These are phyloP conservation scores for Eucriotettix oculatus DNA, from an alignment of 2,888 invertebrate species.

Conservation along the genomic window DNA sequence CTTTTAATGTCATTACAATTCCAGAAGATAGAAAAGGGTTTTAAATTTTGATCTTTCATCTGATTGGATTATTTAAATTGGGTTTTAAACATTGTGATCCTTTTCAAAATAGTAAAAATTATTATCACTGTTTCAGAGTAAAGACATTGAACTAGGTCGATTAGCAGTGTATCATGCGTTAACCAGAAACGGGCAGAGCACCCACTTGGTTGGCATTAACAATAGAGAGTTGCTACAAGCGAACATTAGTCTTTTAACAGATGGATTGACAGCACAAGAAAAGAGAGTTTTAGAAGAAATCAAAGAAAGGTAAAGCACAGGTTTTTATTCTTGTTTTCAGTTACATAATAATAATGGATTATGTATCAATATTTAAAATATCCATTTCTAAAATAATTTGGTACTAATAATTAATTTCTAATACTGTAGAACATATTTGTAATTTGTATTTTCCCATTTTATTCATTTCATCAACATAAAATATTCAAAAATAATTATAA, in stretches of 20 bases:
- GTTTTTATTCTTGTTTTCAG: no score
- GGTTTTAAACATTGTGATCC: no score
- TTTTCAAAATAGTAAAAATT: neutral
- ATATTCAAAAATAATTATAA: no score
- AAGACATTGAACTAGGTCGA: slow-evolving; percentile 44
- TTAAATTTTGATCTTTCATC: neutral
- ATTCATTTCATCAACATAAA: no score
- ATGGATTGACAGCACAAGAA: slow-evolving; percentile 51
- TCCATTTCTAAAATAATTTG: no score
- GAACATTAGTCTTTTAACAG: slow-evolving; percentile 44
- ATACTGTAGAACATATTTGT: no score
- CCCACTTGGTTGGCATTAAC: slow-evolving; percentile 53
- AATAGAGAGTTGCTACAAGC: slow-evolving; percentile 39
- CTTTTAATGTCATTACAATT: neutral
- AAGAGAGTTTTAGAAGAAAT: slow-evolving; percentile 40
- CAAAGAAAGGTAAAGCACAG: slow-evolving; percentile 36
- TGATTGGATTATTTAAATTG: no score
- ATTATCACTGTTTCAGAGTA: neutral
- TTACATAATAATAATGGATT: no score
- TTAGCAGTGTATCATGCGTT: slow-evolving; percentile 52
- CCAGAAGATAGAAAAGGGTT: neutral
- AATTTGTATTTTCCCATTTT: no score
- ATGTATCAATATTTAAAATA: no score
- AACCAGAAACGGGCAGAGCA: slow-evolving; percentile 31
- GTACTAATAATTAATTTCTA: no score